Evolutionary conservation across 2,113 vertebrate species (phyloP), one percentile per base, ranked within the genome.

Genomic region (Montifringilla adamsi): DNA sequence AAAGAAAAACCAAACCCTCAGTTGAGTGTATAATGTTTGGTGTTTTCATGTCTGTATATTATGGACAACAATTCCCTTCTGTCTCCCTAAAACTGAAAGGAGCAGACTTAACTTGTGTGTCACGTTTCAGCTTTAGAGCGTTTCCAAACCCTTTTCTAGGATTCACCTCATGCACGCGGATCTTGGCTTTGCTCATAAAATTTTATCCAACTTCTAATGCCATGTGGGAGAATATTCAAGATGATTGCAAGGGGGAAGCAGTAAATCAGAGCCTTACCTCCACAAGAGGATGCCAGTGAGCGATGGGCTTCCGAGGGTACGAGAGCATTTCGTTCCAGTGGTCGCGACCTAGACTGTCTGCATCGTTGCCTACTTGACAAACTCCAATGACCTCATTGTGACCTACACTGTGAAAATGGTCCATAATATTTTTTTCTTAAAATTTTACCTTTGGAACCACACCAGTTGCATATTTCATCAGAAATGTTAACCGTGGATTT

Each of bases 331-430:
- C 99, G 26, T 98, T 99, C 99, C 99, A 99, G 97, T 99, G 99
- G 96, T 99, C 98, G 12, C 99, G 98, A 70, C 99, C 99, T 53
- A 99, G 98, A 75, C 96, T 98, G 96, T 99, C 99, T 33, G 98
- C 99, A 68, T 99, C 98, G 90, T 99, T 99, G 97, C 99, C 99
- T 92, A 99, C 98, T 97, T 99, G 99, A 97, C 99, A 99, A 93
- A 99, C 98, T 72, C 99, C 99, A 66, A 99, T 99, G 97, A 99
- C 98, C 98, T 99, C 99, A 98, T 99, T 99, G 98, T 99, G 99
- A 98, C 99, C 99, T 98, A 99, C 99, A 95, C 99, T 99, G 98
- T 99, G 98, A 98, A 98, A 98, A 98, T 75, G 96, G 97, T 69
- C 96, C 97, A 98, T 93, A 96, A 98, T 89, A 97, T 97, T 98